Base-by-base conservation (phyloP, 2,888 invertebrate species). In the Toxonevra muliebris region DNA sequence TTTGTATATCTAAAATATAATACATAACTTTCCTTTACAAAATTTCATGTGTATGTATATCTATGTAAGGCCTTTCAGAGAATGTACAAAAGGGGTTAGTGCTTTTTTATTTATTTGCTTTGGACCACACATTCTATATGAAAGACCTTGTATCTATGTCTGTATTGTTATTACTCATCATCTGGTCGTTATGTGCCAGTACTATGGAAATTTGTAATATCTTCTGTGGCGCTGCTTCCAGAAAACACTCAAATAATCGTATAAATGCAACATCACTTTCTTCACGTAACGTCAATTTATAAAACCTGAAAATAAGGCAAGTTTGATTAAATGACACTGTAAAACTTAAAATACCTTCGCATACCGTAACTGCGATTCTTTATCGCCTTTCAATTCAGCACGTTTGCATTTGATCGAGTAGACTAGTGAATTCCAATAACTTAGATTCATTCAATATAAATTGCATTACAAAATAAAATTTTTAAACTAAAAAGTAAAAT, bases 151-250 rank as follows among this genome's bases (percentile, higher is more conserved):
- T 30, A 7, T 30, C 30, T 30, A 30, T 30, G 30, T 4, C 2
- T 7, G 7, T 2, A 4, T 30, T 30, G 2, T 30, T 30, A 30
- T 30, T 30, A 30, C 30, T 30, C 30, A 30, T 30, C 30, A 89
- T 76, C 66, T 71, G 73, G 45, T 86, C 87, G 53, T 88, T 84
- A 65, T 89, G 88, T 43, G 87, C 85, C 61, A 93, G 85, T 76
- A 93, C 87, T 74, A 93, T 88, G 42, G 90, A 89, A 43, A 92
- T 87, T 83, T 93, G 93, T 69, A 93, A 83, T 61, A 93, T 91
- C 80, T 92, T 92, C 80, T 93, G 93, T 0, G 93, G 93, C 0
- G 93, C 93, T 0, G 93, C 91, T 84, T 93, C 93, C 55, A 93
- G 84, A 82, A 93, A 93, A 82, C 93, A 93, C 82, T 94, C 93